phyloP scores from a whole-genome alignment of 1,140 invertebrate genomes.

The Eufriesea mexicana region DNA sequence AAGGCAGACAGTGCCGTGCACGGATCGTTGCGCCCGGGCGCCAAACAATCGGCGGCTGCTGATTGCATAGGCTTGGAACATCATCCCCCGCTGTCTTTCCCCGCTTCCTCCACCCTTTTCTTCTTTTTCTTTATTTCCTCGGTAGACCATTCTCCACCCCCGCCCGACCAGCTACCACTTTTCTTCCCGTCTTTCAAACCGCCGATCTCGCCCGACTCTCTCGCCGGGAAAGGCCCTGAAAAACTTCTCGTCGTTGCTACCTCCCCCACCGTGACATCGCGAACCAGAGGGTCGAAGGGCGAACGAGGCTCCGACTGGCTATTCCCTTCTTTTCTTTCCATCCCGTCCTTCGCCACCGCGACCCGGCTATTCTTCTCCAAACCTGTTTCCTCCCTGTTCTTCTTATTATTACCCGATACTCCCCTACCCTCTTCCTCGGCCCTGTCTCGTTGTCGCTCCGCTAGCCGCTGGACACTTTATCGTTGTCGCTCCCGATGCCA shows the following conservation, averaged over 20 bases:
- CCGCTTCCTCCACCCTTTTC: not conserved
- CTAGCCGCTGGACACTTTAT: constrained; percentile 73
- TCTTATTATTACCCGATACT: constrained; percentile 73
- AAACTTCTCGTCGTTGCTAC: constrained; percentile 34
- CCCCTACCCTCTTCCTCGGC: constrained; percentile 34
- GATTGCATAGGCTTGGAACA: constrained; percentile 61
- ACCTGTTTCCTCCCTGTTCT: constrained; percentile 77
- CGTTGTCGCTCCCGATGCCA: constrained; percentile 62
- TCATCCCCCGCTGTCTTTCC: constrained; percentile 55
- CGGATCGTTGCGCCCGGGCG: constrained; percentile 73
- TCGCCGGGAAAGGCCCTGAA: not conserved
- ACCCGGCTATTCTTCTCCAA: constrained; percentile 73
- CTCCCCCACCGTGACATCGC: constrained; percentile 9
- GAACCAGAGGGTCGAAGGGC: constrained; percentile 8
- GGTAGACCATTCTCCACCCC: constrained; percentile 27
- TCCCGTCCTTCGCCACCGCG: constrained; percentile 39
- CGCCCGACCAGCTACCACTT: not conserved
- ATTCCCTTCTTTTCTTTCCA: constrained; percentile 9
- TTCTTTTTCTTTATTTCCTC: constrained; percentile 54
- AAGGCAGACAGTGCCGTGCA: constrained; percentile 71
- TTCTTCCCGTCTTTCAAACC: constrained; percentile 25
- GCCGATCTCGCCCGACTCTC: constrained; percentile 5
- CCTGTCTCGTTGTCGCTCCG: constrained; percentile 67
- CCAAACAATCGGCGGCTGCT: constrained; percentile 74
- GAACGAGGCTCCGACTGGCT: not conserved